These are phyloP conservation scores for Limanda limanda DNA, from an alignment of 2,113 vertebrate genomes.

Conservation along the genomic window DNA sequence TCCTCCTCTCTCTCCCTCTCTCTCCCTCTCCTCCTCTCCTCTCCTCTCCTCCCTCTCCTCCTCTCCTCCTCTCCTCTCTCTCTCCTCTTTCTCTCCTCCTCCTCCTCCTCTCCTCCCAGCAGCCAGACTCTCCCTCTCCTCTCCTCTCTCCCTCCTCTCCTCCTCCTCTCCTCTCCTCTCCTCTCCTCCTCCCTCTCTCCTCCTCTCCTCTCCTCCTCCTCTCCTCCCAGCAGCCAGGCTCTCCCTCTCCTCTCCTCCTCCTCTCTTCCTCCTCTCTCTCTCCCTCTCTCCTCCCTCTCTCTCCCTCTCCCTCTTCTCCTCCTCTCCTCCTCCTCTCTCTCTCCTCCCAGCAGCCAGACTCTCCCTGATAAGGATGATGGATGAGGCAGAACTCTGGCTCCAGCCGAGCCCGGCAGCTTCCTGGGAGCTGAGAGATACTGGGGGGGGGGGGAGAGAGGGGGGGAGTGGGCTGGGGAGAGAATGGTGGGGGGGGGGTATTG, in stretches of 20 bases:
- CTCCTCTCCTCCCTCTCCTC: constrained; percentile 9
- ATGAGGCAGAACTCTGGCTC: constrained; percentile 91
- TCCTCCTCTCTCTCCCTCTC: background rate
- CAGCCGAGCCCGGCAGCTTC: constrained; percentile 85
- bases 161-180: background rate
- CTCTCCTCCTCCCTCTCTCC: background rate
- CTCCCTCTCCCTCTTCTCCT: background rate
- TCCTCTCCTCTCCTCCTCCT: constrained; percentile 16
- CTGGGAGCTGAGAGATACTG: constrained; percentile 84
- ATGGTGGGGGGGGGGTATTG: background rate
- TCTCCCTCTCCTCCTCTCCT: too few relatives aligned
- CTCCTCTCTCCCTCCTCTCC: constrained; percentile 6
- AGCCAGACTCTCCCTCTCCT: too few relatives aligned
- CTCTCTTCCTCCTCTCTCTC: constrained; percentile 2
- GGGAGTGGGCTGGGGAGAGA: background rate
- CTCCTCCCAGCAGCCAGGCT: too few relatives aligned
- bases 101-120: background rate
- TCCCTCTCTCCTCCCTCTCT: background rate
- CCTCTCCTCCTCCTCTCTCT: background rate
- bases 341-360: constrained; percentile 79
- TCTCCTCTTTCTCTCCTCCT: background rate
- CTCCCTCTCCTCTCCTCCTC: constrained; percentile 6
- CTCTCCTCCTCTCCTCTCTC: too few relatives aligned
- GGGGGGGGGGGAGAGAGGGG: background rate
- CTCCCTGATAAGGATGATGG: constrained; percentile 93